Evolutionary conservation across 1,140 invertebrate species (phyloP), one percentile per base, ranked within the genome.

Genomic region (Bombus sibiricus): DNA sequence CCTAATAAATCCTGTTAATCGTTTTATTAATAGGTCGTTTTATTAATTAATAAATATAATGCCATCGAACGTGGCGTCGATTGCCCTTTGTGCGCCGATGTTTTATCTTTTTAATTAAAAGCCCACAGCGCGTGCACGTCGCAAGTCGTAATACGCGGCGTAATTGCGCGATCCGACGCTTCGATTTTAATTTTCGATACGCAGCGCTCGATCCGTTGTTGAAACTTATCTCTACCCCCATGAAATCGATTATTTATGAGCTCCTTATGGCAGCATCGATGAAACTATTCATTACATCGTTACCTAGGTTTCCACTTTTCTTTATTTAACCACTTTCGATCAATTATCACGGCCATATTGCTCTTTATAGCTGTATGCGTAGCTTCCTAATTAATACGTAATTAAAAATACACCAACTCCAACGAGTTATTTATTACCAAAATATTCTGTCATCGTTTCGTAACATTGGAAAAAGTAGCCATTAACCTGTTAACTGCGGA

Each of bases 1-100:
- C 32, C 74, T 57, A 43, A 66, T 68, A 68, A 79, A 66, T 79
- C 25, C n/a, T 39, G 47, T 79, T 66, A 43, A 79, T 68, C 77
- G 47, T 43, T 47, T 79, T 47, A 68, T 79, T 66, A 79, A 79
- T 79, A 66, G 41, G 62, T 66, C 32, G 47, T 53, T 53, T 53
- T 53, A 53, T 53, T 62, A 43, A 79, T 79, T 79, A 68, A 79
- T 47, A 66, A 68, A 43, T 66, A 66, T 39, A 18, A 34, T 32
- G 12, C 12, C 25, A 53, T 47, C 15, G 32, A 15, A 12, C 37
- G 25, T n/a, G 69, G 69, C 68, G 25, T 28, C 37, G 43, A 75
- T 47, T n/a, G 59, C 15, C 28, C 76, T 64, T 66, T 64, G 77
- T 34, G n/a, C 32, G 22, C 13, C 59, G 39, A 18, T 76, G 74